Percentiles rank a stretch among this genome's conserved stretches.
phyloP scores from a whole-genome alignment of 2,888 invertebrate species.

The Phoenoteleia sp. region DNA sequence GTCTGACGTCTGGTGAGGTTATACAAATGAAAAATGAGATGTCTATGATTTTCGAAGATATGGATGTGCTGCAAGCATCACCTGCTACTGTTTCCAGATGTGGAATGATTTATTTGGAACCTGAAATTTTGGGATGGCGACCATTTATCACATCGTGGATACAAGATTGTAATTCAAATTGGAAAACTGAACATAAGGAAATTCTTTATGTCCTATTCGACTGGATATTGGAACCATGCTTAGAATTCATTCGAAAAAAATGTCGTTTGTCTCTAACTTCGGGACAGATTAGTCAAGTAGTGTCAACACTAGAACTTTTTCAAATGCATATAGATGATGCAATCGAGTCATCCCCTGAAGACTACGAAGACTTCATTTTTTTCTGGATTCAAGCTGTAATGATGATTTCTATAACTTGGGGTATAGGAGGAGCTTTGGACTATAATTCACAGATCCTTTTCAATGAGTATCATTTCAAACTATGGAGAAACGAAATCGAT shows the following conservation, averaged over 20 bases:
- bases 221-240: slow-evolving; percentile 93
- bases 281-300: slow-evolving; percentile 91
- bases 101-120: slow-evolving; percentile 97
- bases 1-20: slow-evolving; percentile 95
- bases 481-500: slow-evolving; percentile 87
- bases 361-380: slow-evolving; percentile 90
- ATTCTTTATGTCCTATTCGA: slow-evolving; percentile 89
- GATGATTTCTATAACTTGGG: slow-evolving; percentile 93
- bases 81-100: slow-evolving; percentile 96
- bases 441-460: slow-evolving; percentile 90
- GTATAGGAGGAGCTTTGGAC: slow-evolving; percentile 94
- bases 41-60: slow-evolving; percentile 96
- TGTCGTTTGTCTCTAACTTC: slow-evolving; percentile 90
- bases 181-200: slow-evolving; percentile 89
- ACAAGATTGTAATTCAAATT: slow-evolving; percentile 89
- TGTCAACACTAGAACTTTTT: slow-evolving; percentile 91
- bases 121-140: slow-evolving; percentile 93
- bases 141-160: slow-evolving; percentile 95
- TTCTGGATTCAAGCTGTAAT: slow-evolving; percentile 93
- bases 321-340: slow-evolving; percentile 93
- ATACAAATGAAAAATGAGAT: slow-evolving; percentile 93
- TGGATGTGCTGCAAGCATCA: slow-evolving; percentile 94
- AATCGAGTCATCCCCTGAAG: slow-evolving; percentile 89
- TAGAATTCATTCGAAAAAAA: slow-evolving; percentile 91
- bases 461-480: slow-evolving; percentile 89